Evolutionary conservation across 1,140 invertebrate genomes (phyloP).

Genomic region (Drosophila tani): DNA sequence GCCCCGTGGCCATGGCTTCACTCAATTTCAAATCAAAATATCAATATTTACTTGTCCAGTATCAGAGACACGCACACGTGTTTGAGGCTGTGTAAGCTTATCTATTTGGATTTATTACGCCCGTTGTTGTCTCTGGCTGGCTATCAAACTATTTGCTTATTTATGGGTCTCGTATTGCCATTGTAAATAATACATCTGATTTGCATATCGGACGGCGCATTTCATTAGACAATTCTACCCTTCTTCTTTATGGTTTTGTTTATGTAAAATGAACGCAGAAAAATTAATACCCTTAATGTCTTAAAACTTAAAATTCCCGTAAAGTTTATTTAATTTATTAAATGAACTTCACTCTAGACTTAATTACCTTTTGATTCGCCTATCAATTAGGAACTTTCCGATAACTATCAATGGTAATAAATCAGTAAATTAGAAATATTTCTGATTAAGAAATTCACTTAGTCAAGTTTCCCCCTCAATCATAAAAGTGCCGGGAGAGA

Average conservation of each 20-base stretch:
- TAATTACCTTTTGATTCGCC: conserved; percentile 20
- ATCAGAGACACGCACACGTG: not conserved
- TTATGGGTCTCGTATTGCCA: conserved; percentile 45
- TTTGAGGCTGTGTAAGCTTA: conserved; percentile 27
- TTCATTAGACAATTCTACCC: conserved; percentile 37
- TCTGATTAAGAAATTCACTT: conserved; percentile 49
- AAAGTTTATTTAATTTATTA: not conserved
- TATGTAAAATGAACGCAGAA: not conserved
- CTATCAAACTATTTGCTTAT: conserved; percentile 73
- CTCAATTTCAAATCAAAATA: conserved; percentile 69
- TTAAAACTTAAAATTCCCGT: not conserved
- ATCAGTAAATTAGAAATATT: conserved; percentile 19
- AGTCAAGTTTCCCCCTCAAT: conserved; percentile 34
- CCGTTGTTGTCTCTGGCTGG: conserved; percentile 36
- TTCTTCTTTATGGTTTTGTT: not conserved
- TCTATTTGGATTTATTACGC: conserved; percentile 53
- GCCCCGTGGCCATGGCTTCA: conserved; percentile 31
- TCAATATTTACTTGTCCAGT: conserved; percentile 65
- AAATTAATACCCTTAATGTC: not conserved
- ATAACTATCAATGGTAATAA: conserved; percentile 37
- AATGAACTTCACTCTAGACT: too few species aligned
- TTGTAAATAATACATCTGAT: conserved; percentile 46
- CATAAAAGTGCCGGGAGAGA: conserved; percentile 4
- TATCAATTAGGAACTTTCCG: conserved; percentile 33
- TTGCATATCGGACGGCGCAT: conserved; percentile 26